Evolutionary conservation across 2,797 vertebrate species (phyloP), one percentile per base, ranked within the genome.

Genomic region (Macropodus opercularis): DNA sequence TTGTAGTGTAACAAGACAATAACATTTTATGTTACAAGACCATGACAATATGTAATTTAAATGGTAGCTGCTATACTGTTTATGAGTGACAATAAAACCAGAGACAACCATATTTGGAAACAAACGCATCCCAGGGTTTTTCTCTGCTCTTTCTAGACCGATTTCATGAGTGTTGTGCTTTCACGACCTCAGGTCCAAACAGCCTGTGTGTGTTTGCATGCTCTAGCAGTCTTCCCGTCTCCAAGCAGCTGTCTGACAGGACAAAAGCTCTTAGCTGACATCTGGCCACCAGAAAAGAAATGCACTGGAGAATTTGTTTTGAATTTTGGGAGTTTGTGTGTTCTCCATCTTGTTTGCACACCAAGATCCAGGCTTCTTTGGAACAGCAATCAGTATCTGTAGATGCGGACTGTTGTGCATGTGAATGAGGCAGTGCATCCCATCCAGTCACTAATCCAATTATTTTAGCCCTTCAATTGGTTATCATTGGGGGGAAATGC

Each of bases 181-280:
- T 60, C 11, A 41, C 73, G 75, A 72, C 75, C 50, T 74, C 18
- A 0, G 31, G 39, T 51, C 63, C 29, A 49, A 31, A 48, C 51
- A 29, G 32, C 2, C 5, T 34, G 32, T 5, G 69, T 50, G 63
- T 47, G 63, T 79, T 14, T 59, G 65, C 35, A 12, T 54, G 49
- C 56, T 59, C 63, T 40, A 43, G 72, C 76, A 77, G 70, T 39
- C 64, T 70, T 61, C 57, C 67, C 56, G 77, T 80, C 77, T 79
- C 72, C 57, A 72, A 70, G 63, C 71, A 51, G 69, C 75, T 66
- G 81, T 73, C 75, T 75, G 67, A 80, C 64, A 18, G 79, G 64
- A 75, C 41, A 4, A 77, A 66, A 77, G 52, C 67, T 60, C 69
- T 49, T 39, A 4, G 50, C 59, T 81, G 81, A 83, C 71, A 75